Conservation (phyloP, 1,140 invertebrate genomes). For the Drosophila mauritiana region DNA sequence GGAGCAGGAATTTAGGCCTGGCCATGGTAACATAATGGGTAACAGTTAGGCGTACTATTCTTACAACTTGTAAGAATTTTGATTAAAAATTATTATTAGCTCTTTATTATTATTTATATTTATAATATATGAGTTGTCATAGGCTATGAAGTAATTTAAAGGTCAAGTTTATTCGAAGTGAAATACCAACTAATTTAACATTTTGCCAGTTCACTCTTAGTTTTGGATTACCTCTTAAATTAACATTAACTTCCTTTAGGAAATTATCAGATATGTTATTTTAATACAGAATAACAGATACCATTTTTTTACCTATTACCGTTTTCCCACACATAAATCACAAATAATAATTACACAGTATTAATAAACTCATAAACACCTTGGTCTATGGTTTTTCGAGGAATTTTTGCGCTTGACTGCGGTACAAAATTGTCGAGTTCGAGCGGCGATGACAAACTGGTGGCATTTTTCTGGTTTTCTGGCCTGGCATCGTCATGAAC, state of each 20-base stretch:
- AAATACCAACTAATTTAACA: too few relatives aligned
- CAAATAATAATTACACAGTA: conserved; percentile 8
- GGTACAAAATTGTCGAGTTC: conserved; percentile 36
- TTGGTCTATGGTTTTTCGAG: conserved; percentile 20
- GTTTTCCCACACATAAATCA: not conserved
- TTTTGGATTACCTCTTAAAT: too few relatives aligned
- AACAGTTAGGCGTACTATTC: not conserved
- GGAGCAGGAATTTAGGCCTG: not conserved
- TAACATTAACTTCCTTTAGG: too few relatives aligned
- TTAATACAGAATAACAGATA: too few relatives aligned
- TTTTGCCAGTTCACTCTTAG: too few relatives aligned
- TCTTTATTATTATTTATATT: too few relatives aligned
- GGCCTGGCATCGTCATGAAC: conserved; percentile 7
- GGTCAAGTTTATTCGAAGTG: too few relatives aligned
- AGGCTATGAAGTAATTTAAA: too few relatives aligned
- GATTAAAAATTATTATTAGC: too few relatives aligned
- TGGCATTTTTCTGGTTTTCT: conserved; percentile 27
- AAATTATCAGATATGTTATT: too few relatives aligned
- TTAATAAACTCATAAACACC: conserved; percentile 14
- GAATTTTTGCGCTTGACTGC: conserved; percentile 43
- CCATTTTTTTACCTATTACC: too few relatives aligned
- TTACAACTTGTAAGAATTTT: not conserved
- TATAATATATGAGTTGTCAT: too few relatives aligned
- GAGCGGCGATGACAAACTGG: conserved; percentile 41
- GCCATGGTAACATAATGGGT: not conserved